phyloP scores from a whole-genome alignment of 2,797 vertebrate species.

The Harpagifer antarcticus region DNA sequence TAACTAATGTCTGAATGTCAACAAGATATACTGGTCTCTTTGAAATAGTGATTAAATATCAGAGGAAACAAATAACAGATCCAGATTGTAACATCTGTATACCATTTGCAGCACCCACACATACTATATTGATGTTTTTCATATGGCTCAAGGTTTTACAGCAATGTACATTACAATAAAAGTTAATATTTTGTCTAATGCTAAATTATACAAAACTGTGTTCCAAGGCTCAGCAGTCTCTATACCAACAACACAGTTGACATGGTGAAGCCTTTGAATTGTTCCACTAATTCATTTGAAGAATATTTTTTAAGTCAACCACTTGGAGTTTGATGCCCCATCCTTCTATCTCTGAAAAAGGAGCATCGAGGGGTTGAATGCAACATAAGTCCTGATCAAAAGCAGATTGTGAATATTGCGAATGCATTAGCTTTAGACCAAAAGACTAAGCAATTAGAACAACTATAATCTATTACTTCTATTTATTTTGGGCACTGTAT shows the following conservation, averaged over 20 bases:
- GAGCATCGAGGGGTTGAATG: background rate
- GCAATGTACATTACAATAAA: background rate
- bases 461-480: background rate
- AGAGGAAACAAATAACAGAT: background rate
- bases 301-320: background rate
- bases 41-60: background rate
- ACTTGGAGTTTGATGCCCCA: background rate
- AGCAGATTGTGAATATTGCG: background rate
- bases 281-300: background rate
- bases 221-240: too few relatives aligned
- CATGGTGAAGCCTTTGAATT: background rate
- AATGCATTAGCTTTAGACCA: background rate
- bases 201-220: background rate
- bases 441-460: background rate
- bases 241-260: background rate
- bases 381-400: conserved; percentile 4
- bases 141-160: background rate
- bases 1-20: background rate
- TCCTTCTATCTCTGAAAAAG: background rate
- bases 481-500: background rate
- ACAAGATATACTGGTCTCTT: background rate
- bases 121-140: background rate
- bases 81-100: background rate
- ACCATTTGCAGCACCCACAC: background rate
- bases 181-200: background rate